Evolutionary conservation across 2,888 invertebrate genomes (phyloP).

Genomic region (Cacoxenus indagator): DNA sequence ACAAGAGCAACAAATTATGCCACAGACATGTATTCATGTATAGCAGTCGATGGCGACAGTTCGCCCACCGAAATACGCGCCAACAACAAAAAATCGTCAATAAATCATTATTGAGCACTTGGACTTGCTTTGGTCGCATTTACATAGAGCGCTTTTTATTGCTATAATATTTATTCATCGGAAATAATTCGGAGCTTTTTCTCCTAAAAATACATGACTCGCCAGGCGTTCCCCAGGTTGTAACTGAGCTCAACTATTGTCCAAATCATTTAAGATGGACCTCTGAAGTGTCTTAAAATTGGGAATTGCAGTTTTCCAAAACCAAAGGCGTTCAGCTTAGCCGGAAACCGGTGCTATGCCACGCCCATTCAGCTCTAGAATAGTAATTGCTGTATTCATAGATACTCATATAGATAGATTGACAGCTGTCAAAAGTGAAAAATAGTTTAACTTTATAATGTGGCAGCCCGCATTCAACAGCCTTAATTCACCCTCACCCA

Average conservation of each 20-base stretch:
- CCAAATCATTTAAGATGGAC: too few species aligned
- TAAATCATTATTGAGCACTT: constrained; percentile 34
- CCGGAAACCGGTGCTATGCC: neutral
- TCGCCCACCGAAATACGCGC: constrained; percentile 11
- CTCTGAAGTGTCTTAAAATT: too few species aligned
- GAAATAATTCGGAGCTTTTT: too few species aligned
- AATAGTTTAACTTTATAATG: neutral
- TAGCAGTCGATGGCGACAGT: neutral
- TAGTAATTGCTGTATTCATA: neutral
- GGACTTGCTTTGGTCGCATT: neutral
- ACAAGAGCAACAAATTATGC: constrained; percentile 34
- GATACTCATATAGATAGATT: constrained; percentile 38
- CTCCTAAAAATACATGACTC: too few species aligned
- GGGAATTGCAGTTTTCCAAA: too few species aligned
- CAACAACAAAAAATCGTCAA: constrained; percentile 30
- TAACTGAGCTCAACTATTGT: too few species aligned
- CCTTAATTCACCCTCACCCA: neutral
- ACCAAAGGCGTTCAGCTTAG: too few species aligned
- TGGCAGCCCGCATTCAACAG: neutral
- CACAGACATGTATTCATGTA: constrained; percentile 15
- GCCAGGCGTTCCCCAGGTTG: too few species aligned
- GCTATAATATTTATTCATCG: neutral
- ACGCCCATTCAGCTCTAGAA: neutral
- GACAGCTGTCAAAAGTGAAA: constrained; percentile 50
- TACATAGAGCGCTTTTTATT: neutral